A percentile compares a stretch with the other conserved stretches of the same genome.
phyloP scores from a whole-genome alignment of 2,888 invertebrate species.

The Acanthococcus lagerstroemiae region DNA sequence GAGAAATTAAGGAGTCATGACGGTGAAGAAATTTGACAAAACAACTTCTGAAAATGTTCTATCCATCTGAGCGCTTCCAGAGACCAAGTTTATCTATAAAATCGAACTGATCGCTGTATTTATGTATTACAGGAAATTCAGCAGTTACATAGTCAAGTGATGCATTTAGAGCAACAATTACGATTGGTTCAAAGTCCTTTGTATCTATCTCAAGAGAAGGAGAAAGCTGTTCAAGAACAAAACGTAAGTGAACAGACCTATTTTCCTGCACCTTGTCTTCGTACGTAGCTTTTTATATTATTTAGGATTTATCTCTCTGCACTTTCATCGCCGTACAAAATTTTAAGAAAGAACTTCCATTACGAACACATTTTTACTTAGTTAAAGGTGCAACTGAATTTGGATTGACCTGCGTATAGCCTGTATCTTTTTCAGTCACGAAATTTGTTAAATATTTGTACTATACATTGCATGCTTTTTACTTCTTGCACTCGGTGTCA shows the following conservation, averaged over 20 bases:
- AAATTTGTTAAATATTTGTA: too few species aligned
- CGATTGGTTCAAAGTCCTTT: conserved; percentile 72
- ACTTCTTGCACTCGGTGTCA: too few species aligned
- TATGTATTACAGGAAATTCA: conserved; percentile 63
- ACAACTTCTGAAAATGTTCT: too few species aligned
- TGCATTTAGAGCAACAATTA: conserved; percentile 78
- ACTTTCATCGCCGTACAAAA: too few species aligned
- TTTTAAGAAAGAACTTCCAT: too few species aligned
- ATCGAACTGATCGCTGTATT: conserved; percentile 10
- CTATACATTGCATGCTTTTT: too few species aligned
- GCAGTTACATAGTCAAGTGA: conserved; percentile 68
- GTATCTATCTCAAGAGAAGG: conserved; percentile 70
- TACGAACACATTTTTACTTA: too few species aligned
- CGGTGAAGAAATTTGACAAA: too few species aligned
- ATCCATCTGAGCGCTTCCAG: too few species aligned
- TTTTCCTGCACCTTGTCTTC: too few species aligned
- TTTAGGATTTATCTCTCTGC: background rate
- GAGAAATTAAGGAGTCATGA: too few species aligned
- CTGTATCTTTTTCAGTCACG: background rate
- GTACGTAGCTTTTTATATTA: background rate
- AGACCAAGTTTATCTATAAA: too few species aligned
- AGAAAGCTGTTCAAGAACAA: conserved; percentile 70
- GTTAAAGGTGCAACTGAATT: conserved; percentile 22
- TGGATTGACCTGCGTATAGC: conserved; percentile 20
- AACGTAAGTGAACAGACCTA: conserved; percentile 61